Base-by-base conservation (phyloP, 2,888 invertebrate genomes). In the Rotaria macrura region DNA sequence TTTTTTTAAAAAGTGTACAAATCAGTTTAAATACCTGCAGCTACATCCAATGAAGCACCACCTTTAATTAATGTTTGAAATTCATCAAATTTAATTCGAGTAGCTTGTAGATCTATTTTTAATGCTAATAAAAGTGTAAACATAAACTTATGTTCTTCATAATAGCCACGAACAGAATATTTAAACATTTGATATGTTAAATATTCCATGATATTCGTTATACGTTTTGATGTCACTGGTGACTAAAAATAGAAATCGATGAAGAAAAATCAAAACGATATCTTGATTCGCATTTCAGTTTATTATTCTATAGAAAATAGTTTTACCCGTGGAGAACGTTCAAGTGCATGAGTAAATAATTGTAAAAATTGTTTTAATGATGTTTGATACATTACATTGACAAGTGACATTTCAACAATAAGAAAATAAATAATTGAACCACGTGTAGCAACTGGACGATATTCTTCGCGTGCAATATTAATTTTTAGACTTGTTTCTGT, bases 381-480 rank as follows among this genome's bases (percentile, higher is more conserved):
- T 1, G 91, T 91, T 88, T 91, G 91, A 88, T 91, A 91, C 91
- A 91, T 91, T 85, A 87, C 87, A 87, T 91, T 91, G 54, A 91
- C 91, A 86, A 90, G 87, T 86, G 89, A 89, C 91, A 91, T 91
- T 88, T 91, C 91, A 12, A 89, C 89, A 86, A 91, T 91, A 86
- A 91, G 88, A 89, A 91, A 91, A 87, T 91, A 91, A 85, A 91
- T 88, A 87, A 91, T 90, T 86, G 90, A 89, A 83, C 91, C 91
- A 54, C 91, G 87, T 7, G 90, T 89, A 17, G 91, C 91, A n/a
- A 91, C 91, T 12, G 91, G 90, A 47, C 91, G 89, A 89, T 90
- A 91, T 88, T 91, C 91, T 87, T 91, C 91, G 85, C 91, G 89
- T 10, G 91, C 91, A 7, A 89, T 87, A 87, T 90, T 90, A 85